Conservation (phyloP, 2,888 invertebrate species). For the Byasa hedistus region DNA sequence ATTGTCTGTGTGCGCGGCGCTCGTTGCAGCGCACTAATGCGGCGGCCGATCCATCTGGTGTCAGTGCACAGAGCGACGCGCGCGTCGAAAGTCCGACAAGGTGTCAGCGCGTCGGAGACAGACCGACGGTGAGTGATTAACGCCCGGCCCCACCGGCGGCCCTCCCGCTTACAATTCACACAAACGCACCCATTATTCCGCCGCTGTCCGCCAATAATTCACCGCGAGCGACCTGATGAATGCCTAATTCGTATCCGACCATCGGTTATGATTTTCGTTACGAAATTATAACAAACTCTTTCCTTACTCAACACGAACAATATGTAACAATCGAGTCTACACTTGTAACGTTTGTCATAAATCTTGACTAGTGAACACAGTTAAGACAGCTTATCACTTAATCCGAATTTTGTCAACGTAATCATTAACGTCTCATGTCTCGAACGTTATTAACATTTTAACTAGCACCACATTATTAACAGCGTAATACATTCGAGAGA, state of each 20-base stretch:
- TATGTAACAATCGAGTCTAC: too few species aligned
- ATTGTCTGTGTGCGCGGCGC: neutral
- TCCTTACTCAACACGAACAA: too few species aligned
- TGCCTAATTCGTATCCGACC: constrained; percentile 23
- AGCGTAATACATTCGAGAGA: too few species aligned
- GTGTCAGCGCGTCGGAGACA: constrained; percentile 33
- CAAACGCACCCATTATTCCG: constrained; percentile 28
- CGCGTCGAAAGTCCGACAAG: constrained; percentile 28
- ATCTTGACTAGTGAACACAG: too few species aligned
- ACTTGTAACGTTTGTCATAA: too few species aligned
- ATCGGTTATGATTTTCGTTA: too few species aligned
- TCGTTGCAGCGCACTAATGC: constrained; percentile 20
- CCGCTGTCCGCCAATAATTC: constrained; percentile 25
- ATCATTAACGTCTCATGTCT: too few species aligned
- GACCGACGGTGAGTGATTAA: constrained; percentile 36
- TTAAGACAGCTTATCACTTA: too few species aligned
- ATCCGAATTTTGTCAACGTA: too few species aligned
- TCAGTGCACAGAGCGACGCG: constrained; percentile 35
- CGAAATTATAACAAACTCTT: too few species aligned
- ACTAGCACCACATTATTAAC: too few species aligned
- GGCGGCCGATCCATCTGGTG: constrained; percentile 19
- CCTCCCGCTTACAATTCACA: constrained; percentile 24
- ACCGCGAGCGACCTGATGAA: constrained; percentile 25
- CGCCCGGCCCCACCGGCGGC: constrained; percentile 14
- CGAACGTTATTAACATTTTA: too few species aligned